These are phyloP conservation scores for Microctonus hyperodae DNA, from an alignment of 2,888 invertebrate genomes.

Conservation along the genomic window DNA sequence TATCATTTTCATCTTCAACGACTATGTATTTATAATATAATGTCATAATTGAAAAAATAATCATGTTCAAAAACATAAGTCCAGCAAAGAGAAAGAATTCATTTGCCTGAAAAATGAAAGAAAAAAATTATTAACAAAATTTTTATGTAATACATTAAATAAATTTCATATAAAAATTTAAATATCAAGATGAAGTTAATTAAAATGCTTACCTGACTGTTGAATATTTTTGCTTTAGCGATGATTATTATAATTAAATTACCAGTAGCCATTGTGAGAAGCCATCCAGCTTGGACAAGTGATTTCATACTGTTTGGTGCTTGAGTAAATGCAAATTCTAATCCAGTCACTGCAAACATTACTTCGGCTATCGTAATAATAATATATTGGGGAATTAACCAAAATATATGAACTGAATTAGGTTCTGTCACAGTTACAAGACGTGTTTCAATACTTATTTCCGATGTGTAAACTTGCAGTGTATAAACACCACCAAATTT, in stretches of 20 bases:
- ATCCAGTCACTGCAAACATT: conserved; percentile 94
- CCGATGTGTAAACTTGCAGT: conserved; percentile 63
- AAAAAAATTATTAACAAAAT: neutral
- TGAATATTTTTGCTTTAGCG: conserved; percentile 79
- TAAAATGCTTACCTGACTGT: conserved; percentile 71
- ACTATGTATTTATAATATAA: conserved; percentile 78
- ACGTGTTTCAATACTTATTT: conserved; percentile 40
- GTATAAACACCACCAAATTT: conserved; percentile 74
- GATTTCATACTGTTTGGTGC: conserved; percentile 95
- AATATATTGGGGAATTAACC: conserved; percentile 91
- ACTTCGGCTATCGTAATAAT: conserved; percentile 93
- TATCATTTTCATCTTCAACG: conserved; percentile 25
- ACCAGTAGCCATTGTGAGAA: conserved; percentile 91
- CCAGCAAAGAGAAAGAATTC: conserved; percentile 89
- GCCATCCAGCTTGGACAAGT: conserved; percentile 89
- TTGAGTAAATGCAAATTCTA: conserved; percentile 95
- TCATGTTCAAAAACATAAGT: conserved; percentile 84
- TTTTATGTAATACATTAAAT: neutral
- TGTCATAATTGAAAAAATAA: conserved; percentile 82
- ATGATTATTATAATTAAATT: conserved; percentile 92
- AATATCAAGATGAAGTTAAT: too few relatives aligned
- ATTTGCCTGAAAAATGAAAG: too few relatives aligned
- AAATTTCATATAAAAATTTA: neutral
- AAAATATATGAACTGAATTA: conserved; percentile 81
- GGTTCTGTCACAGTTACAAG: conserved; percentile 69